Percentiles rank a stretch among this genome's conserved stretches.
phyloP scores from a whole-genome alignment of 2,888 invertebrate genomes.

The Orthosia gothica region DNA sequence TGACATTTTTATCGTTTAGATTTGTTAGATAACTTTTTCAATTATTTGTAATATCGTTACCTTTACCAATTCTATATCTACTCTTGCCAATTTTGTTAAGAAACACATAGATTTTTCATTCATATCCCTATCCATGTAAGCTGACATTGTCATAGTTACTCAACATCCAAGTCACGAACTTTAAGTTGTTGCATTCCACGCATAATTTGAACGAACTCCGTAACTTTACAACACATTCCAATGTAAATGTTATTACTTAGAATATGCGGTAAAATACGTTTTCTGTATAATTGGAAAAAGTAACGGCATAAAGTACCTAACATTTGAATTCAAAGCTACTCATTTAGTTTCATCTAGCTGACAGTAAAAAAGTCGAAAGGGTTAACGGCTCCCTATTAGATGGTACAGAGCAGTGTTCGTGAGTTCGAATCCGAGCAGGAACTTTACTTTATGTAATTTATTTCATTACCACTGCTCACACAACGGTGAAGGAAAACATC shows the following conservation, averaged over 20 bases:
- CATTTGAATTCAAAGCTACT: too few relatives aligned
- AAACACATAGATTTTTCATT: not conserved
- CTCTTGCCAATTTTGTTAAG: not conserved
- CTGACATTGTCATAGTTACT: constrained; percentile 34
- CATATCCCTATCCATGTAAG: not conserved
- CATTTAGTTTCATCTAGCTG: too few relatives aligned
- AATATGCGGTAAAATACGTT: constrained; percentile 18
- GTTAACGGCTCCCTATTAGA: too few relatives aligned
- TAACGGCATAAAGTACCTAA: constrained; percentile 2
- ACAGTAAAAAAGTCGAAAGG: too few relatives aligned
- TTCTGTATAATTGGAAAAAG: constrained; percentile 15
- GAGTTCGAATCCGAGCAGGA: too few relatives aligned
- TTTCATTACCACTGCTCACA: too few relatives aligned
- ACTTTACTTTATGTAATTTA: too few relatives aligned
- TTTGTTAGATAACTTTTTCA: not conserved
- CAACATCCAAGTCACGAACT: constrained; percentile 64
- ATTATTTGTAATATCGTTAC: not conserved
- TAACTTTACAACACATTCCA: constrained; percentile 42
- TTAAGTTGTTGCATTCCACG: constrained; percentile 60
- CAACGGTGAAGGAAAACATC: too few relatives aligned
- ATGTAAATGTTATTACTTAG: constrained; percentile 38
- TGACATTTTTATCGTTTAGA: not conserved
- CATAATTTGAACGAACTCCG: constrained; percentile 19
- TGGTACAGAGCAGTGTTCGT: too few relatives aligned
- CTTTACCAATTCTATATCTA: not conserved